Conservation (phyloP, 1,140 invertebrate species). For the Apis florea region DNA sequence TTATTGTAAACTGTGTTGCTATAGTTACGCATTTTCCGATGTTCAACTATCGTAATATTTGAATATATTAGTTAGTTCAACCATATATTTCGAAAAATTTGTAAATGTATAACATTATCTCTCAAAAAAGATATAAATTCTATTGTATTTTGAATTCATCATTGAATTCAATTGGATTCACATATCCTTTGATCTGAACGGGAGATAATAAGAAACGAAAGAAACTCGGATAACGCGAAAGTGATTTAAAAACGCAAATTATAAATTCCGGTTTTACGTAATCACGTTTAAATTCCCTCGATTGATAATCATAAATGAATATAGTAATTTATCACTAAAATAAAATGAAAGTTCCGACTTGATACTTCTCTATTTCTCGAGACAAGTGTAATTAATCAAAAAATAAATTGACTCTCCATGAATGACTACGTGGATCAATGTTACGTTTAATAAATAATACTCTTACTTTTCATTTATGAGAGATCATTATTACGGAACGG, state of each 20-base stretch:
- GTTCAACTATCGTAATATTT: constrained; percentile 8
- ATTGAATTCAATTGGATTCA: background rate
- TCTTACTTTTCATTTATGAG: background rate
- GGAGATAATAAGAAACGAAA: background rate
- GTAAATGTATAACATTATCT: background rate
- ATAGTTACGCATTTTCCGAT: background rate
- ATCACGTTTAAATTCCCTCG: background rate
- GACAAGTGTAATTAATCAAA: constrained; percentile 65
- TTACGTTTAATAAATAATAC: background rate
- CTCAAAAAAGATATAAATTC: too few species aligned
- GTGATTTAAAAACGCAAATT: background rate
- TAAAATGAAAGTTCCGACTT: constrained; percentile 68
- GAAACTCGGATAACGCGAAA: background rate
- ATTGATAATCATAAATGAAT: background rate
- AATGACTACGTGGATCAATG: background rate
- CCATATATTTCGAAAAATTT: background rate
- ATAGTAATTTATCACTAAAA: constrained; percentile 48
- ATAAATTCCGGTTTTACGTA: background rate
- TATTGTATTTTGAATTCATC: background rate
- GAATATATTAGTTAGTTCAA: background rate
- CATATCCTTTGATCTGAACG: too few species aligned
- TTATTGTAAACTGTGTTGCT: constrained; percentile 24
- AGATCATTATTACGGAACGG: background rate
- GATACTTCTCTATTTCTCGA: constrained; percentile 46
- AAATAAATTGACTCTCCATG: background rate